Base-by-base conservation (phyloP, 2,888 invertebrate species). In the Scaptomyza flava region DNA sequence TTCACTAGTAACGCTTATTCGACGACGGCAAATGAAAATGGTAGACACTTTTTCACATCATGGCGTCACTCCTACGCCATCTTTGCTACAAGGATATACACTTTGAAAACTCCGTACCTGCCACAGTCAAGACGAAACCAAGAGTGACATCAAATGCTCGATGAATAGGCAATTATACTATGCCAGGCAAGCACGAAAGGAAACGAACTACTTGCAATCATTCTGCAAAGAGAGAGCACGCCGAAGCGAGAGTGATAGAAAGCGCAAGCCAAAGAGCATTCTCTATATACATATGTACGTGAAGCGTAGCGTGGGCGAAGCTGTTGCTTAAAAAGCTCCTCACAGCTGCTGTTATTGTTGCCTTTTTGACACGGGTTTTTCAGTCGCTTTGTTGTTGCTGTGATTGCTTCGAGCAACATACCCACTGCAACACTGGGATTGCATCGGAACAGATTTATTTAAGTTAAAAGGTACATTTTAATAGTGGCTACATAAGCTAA, bases 21-120 rank as follows among this genome's bases (percentile, higher is more conserved):
- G 53, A 42, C 58, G 34, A 54, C 52, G 60, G 63, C 63, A 79
- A 75, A 70, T 72, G 76, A 33, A 67, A 69, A 68, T 71, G 65
- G 68, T 81, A 81, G 81, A 82, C 84, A 85, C 82, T 82, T 82
- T 82, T 82, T 82, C 85, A 82, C 85, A 82, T 85, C 82, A 82
- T 82, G 82, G 82, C 82, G 82, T 82, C 82, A 85, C 82, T 82
- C 82, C 82, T 84, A 80, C 82, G 82, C 81, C 67, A 61, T 66
- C 70, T 63, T 52, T 60, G 54, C 54, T 41, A 34, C 46, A 79
- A 66, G 64, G 65, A 73, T 47, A 65, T 43, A 50, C 59, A 36
- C 43, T 45, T 60, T 47, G 38, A 68, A 58, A 48, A 59, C 59
- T 68, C 51, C 59, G 71, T 57, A 59, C 43, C 52, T 59, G 72